Evolutionary conservation across 2,888 invertebrate species (phyloP), one percentile per base, ranked within the genome.

Genomic region (Diloba caeruleocephala): DNA sequence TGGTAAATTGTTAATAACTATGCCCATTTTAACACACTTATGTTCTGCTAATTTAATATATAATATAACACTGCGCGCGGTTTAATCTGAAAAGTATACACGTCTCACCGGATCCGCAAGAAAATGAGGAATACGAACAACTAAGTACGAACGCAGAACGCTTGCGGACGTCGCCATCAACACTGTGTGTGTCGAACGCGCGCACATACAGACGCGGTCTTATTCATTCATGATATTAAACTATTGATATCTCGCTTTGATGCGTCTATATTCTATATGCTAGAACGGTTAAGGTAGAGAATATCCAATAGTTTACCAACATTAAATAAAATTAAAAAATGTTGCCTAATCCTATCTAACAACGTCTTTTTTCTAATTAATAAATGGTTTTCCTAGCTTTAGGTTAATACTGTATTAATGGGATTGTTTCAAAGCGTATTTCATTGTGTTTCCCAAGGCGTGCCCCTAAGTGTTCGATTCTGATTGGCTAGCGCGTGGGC

Each of bases 401-500:
- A 26, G 12, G 21, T 41, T 55, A 26, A 14, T 31, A 34, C 15
- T 38, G 32, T 37, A 52, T 37, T 37, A 44, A 34, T 26, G 0
- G 33, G n/a, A n/a, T n/a, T n/a, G n/a, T 56, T 53, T 33, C 15
- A 58, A 45, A 63, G 34, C 38, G 39, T 12, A 28, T 38, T 56
- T 57, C 67, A 71, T 69, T 62, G 61, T 79, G 62, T 71, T 94
- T 94, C 90, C 94, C 93, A 74, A 94, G 89, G 72, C 96, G 91
- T 72, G 95, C 96, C 88, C 94, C 94, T 86, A 89, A 90, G 73
- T 94, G 87, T 65, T 94, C 82, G 74, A 94, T 88, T 76, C 82
- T 89, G 90, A 93, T 93, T 93, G 92, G 93, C 70, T 76, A 79
- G 73, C 82, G 89, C 85, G 88, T 92, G 92, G 93, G 92, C 92